These are phyloP conservation scores for Microctonus aethiopoides DNA, from an alignment of 2,888 invertebrate genomes.

Conservation along the genomic window DNA sequence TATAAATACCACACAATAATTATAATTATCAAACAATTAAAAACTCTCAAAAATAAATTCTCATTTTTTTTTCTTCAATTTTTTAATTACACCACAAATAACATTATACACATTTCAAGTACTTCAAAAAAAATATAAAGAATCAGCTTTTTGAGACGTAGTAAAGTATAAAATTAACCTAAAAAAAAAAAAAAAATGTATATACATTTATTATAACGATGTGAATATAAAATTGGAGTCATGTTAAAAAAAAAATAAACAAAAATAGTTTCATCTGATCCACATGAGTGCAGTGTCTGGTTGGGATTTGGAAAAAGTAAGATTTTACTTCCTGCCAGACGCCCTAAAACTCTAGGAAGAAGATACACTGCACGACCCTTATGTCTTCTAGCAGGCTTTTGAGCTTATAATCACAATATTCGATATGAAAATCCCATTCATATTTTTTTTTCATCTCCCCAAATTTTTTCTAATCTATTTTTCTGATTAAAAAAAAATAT, in stretches of 20 bases:
- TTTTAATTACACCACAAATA: too few species aligned
- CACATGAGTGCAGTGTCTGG: background rate
- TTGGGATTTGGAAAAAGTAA: background rate
- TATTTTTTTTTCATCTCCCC: background rate
- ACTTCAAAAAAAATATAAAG: too few species aligned
- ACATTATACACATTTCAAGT: too few species aligned
- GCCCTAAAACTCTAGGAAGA: background rate
- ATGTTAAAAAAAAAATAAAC: background rate
- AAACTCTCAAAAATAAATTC: too few species aligned
- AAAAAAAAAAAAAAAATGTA: background rate
- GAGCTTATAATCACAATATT: background rate
- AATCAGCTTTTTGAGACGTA: too few species aligned
- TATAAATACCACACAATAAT: background rate
- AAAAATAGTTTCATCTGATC: background rate
- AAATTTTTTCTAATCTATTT: background rate
- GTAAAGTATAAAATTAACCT: background rate
- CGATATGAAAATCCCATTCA: too few species aligned
- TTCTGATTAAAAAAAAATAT: background rate
- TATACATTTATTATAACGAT: too few species aligned
- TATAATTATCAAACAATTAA: background rate
- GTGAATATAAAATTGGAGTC: background rate
- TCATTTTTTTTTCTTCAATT: too few species aligned
- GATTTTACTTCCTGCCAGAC: conserved; percentile 24
- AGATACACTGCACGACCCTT: conserved; percentile 8
- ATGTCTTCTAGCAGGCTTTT: background rate